These are phyloP conservation scores for Chelidonichthys spinosus DNA, from an alignment of 2,797 vertebrate genomes.

Conservation along the genomic window DNA sequence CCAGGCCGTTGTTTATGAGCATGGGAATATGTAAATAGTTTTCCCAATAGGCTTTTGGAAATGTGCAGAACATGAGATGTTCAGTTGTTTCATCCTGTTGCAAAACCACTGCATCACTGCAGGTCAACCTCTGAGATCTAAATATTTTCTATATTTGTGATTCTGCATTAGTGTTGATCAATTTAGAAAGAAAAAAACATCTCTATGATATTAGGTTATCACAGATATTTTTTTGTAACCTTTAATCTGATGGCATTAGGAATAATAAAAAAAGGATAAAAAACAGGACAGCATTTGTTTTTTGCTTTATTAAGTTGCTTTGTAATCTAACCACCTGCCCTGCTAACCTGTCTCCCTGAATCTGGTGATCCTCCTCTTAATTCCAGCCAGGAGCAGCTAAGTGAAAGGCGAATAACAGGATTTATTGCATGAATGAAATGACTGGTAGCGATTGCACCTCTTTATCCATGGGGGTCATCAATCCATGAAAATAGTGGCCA, in stretches of 20 bases:
- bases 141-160: neutral
- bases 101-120: neutral
- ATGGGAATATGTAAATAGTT: conserved; percentile 14
- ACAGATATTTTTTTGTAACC: neutral
- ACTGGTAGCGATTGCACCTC: conserved; percentile 14
- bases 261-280: neutral
- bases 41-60: conserved; percentile 9
- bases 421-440: conserved; percentile 42
- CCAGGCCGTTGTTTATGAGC: conserved; percentile 16
- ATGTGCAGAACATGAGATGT: conserved; percentile 9
- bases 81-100: neutral
- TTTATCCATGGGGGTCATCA: conserved; percentile 8
- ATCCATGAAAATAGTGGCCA: neutral
- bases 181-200: neutral
- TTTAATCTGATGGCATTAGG: neutral
- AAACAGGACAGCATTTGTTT: neutral
- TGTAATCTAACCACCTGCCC: conserved; percentile 19
- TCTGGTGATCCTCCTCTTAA: conserved; percentile 32
- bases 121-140: neutral
- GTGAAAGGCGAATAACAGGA: conserved; percentile 31
- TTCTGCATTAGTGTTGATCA: neutral
- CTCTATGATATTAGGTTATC: neutral
- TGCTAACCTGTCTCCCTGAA: conserved; percentile 14
- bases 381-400: conserved; percentile 19
- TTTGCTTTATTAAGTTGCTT: conserved; percentile 24